Evolutionary conservation across 2,888 invertebrate species (phyloP), one percentile per base, ranked within the genome.

Genomic region (Hypercompe scribonia): DNA sequence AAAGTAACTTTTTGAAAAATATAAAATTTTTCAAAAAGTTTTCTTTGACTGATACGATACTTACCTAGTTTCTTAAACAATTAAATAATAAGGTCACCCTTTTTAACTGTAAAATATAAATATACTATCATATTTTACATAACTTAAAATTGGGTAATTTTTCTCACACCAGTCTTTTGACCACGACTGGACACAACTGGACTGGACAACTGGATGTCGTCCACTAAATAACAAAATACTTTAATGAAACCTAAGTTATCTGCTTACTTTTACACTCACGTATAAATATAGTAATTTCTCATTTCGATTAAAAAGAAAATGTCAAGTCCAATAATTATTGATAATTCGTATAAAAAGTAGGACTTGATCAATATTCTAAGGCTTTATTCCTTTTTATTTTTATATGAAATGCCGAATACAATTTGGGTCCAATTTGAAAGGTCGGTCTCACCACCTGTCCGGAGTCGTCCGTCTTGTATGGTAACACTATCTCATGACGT

Each of bases 401-500:
- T 46, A 15, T 21, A 71, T 58, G 61, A 69, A 69, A 68, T 63
- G 69, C 50, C 28, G 66, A 63, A 72, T 68, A 74, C 66, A 71
- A 74, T 75, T 66, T 33, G 65, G 65, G 46, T 75, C 71, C 80
- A 80, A 83, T 83, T 81, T 81, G 76, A 82, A 78, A 73, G 73
- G 74, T 80, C 79, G 77, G 73, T 72, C 72, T 76, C 70, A 71
- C 75, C 84, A 83, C 83, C 85, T 83, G 83, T 83, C 83, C 81
- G 76, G 39, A 24, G 63, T 64, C 71, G 54, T 58, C 65, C 77
- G 78, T 83, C 76, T 72, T 73, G 78, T 75, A 74, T 86, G 86
- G 81, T 78, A 78, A 86, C 76, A 77, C 80, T 79, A 81, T 84
- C 76, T 77, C 64, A 70, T 81, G 82, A 82, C 74, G 82, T 85